phyloP scores from a whole-genome alignment of 1,140 invertebrate species.

The Neoseiulus cucumeris region DNA sequence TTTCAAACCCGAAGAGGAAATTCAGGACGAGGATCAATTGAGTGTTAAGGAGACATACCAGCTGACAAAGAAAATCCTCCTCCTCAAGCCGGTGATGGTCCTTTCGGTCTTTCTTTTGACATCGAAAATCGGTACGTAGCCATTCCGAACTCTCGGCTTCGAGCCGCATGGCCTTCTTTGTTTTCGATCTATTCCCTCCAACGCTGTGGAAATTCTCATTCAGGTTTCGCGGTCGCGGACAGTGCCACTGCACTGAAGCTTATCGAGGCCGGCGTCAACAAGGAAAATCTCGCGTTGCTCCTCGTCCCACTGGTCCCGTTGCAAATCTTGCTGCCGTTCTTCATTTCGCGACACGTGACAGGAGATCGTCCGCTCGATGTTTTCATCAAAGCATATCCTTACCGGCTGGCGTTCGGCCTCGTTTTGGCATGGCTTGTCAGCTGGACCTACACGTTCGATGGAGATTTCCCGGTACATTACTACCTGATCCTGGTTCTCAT shows the following conservation, averaged over 20 bases:
- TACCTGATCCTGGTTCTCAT: conserved; percentile 52
- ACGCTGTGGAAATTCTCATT: conserved; percentile 29
- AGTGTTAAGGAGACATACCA: conserved; percentile 61
- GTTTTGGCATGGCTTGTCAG: conserved; percentile 62
- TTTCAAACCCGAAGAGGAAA: conserved; percentile 58
- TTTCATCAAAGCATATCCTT: conserved; percentile 71
- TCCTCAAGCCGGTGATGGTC: conserved; percentile 49
- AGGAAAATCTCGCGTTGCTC: conserved; percentile 76
- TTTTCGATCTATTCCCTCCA: no score
- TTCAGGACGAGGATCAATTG: conserved; percentile 32
- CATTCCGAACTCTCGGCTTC: neutral
- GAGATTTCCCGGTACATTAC: conserved; percentile 51
- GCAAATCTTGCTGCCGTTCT: conserved; percentile 74
- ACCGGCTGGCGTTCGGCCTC: conserved; percentile 57
- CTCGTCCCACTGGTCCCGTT: conserved; percentile 78
- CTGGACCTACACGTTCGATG: conserved; percentile 41
- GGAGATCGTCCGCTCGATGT: conserved; percentile 69
- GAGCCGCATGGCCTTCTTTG: no score
- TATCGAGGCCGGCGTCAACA: conserved; percentile 81
- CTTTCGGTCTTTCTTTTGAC: conserved; percentile 66
- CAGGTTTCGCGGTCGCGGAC: conserved; percentile 90
- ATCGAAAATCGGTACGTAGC: conserved; percentile 38
- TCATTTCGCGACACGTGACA: conserved; percentile 67
- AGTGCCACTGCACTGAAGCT: conserved; percentile 81
- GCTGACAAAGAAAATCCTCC: conserved; percentile 59